A percentile compares a stretch with the other conserved stretches of the same genome.
Evolutionary conservation across 2,888 invertebrate genomes (phyloP).

Genomic region (Patella caerulea): DNA sequence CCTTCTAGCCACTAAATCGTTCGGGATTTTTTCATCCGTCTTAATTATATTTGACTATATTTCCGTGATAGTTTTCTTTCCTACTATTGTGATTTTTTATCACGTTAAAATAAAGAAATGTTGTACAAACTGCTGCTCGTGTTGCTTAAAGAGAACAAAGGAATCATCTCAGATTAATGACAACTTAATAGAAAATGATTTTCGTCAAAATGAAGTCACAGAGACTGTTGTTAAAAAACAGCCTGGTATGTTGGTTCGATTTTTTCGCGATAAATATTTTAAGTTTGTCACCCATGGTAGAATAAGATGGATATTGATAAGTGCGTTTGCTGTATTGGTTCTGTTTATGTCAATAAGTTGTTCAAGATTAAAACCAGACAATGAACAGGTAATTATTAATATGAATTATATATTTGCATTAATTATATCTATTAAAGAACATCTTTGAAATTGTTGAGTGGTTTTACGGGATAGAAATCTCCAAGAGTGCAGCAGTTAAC

Average conservation of each 20-base stretch:
- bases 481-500: too few relatives aligned
- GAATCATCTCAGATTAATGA: too few relatives aligned
- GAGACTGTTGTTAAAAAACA: slow-evolving; percentile 10
- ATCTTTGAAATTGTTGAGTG: too few relatives aligned
- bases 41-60: slow-evolving; percentile 56
- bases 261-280: slow-evolving; percentile 54
- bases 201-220: too few relatives aligned
- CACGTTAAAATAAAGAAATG: slow-evolving; percentile 47
- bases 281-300: slow-evolving; percentile 52
- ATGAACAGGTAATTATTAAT: slow-evolving; percentile 52
- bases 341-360: slow-evolving; percentile 47
- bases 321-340: slow-evolving; percentile 36
- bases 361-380: slow-evolving; percentile 52
- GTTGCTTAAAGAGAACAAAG: neutral
- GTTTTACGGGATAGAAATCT: too few relatives aligned
- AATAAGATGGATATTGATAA: slow-evolving; percentile 48
- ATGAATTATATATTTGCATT: too few relatives aligned
- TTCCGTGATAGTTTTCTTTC: slow-evolving; percentile 55
- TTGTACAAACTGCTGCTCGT: slow-evolving; percentile 1
- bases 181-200: too few relatives aligned
- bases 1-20: slow-evolving; percentile 55
- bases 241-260: slow-evolving; percentile 45
- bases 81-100: slow-evolving; percentile 48
- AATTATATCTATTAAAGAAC: too few relatives aligned
- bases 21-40: slow-evolving; percentile 59